Evolutionary conservation across 2,113 vertebrate species (phyloP), one percentile per base, ranked within the genome.

Genomic region (Pluvianellus socialis): DNA sequence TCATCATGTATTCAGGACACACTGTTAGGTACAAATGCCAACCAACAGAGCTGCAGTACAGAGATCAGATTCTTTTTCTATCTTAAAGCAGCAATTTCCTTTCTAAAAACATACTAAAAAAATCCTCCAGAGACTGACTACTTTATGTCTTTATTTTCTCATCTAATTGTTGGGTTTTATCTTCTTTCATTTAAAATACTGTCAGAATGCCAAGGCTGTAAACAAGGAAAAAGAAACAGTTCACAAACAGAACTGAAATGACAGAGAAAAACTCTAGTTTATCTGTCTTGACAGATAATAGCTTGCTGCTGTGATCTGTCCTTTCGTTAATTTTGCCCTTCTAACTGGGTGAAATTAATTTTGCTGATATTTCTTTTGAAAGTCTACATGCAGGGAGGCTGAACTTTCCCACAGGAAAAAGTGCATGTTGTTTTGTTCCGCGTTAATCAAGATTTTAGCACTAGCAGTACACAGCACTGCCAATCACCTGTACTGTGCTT

Each of bases 351-450:
- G 92, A 91, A 96, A 91, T 94, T 94, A 32, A 86, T 96, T 95
- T 92, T 96, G 82, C 80, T 95, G 92, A 88, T 90, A 91, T 96
- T 97, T 71, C 32, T 63, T 88, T n/a, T 82, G 92, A 72, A 95
- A 87, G 66, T 94, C 95, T 74, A 88, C 90, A 24, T 90, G 96
- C 94, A 96, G 97, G 95, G 97, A 97, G 97, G 95, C 94, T 91
- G 97, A 96, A 98, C 94, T 97, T 98, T 97, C 98, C 97, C 97
- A 97, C 98, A 97, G 97, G 94, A 98, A 97, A 96, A 96, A 97
- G 86, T 80, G 68, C 35, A 79, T 91, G 92, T 96, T 95, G 74
- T 98, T 98, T 88, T 84, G 58, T 96, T 56, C 65, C 93, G 66
- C 2, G 23, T 97, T 97, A 97, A 96, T 90, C 96, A 92, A 91